Conservation (phyloP, 2,888 invertebrate species). For the Scotopteryx bipunctaria region DNA sequence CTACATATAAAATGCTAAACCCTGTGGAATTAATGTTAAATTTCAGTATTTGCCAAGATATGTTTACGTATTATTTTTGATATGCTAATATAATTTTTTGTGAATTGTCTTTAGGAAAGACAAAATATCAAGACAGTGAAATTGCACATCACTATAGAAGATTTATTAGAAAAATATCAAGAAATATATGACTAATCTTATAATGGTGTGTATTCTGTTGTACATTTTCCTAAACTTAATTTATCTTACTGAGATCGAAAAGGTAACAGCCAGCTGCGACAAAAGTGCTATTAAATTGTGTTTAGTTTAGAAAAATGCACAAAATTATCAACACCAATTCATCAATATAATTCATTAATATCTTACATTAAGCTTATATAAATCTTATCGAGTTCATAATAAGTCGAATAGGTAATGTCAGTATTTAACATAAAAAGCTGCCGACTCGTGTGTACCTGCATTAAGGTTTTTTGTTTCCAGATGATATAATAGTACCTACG, state of each 20-base stretch:
- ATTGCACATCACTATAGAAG: constrained; percentile 62
- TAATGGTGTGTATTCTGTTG: too few relatives aligned
- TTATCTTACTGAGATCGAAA: too few relatives aligned
- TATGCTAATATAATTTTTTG: constrained; percentile 22
- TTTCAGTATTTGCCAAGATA: constrained; percentile 27
- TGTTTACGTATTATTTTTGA: constrained; percentile 26
- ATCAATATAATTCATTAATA: constrained; percentile 47
- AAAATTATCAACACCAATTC: too few relatives aligned
- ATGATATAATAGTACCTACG: too few relatives aligned
- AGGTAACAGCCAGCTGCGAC: too few relatives aligned
- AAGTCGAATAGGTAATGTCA: constrained; percentile 21
- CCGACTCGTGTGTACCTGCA: background rate
- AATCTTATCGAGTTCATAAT: constrained; percentile 46
- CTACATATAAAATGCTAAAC: too few relatives aligned
- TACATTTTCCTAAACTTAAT: too few relatives aligned
- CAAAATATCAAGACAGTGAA: constrained; percentile 27
- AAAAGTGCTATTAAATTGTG: too few relatives aligned
- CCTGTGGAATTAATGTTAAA: background rate
- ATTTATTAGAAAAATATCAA: constrained; percentile 75
- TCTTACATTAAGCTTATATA: constrained; percentile 49
- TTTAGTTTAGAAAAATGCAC: too few relatives aligned
- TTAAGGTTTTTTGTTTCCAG: background rate
- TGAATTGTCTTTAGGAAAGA: background rate
- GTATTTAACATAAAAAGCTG: constrained; percentile 47
- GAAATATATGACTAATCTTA: constrained; percentile 67